Evolutionary conservation across 2,113 vertebrate genomes (phyloP), one percentile per base, ranked within the genome.

Genomic region (Indicator maculatus): DNA sequence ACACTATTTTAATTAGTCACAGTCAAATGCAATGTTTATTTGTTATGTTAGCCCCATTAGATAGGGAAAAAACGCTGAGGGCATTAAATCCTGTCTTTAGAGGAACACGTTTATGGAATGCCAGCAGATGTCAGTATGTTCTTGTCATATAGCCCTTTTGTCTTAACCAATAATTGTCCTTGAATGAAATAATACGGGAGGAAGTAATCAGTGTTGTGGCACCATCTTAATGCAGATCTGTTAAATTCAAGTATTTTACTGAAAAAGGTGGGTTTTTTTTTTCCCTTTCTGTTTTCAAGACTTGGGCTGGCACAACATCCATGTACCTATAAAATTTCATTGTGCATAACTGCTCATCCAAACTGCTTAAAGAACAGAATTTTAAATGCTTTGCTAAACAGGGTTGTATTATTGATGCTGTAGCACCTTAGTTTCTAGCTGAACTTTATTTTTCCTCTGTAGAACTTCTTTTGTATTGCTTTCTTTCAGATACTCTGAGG

Each of bases 81-180:
- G 24, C 41, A 81, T 78, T 44, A 81, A 89, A 90, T 45, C 52
- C 53, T 78, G 45, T 84, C 81, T 94, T 83, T 44, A 80, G 89
- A 83, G 92, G 58, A 61, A 83, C 44, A 50, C 26, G 7, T 92
- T 95, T 95, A 14, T 55, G 86, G 72, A 83, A 96, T 93, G 94
- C 98, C 98, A 98, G 97, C 97, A 98, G 98, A 96, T 98, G 98
- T 98, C 98, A 98, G 92, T 98, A 53, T 97, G 88, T 70, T 96
- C 96, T 97, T 97, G 95, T 87, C 87, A 58, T 93, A 96, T 28
- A 79, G 79, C 63, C 21, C 80, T 90, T 88, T 85, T 90, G 88
- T 95, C 60, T 78, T 82, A 92, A 93, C 59, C 75, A 83, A 31
- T 38, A 11, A 30, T 75, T 72, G 90, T 63, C 65, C 71, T 79